A percentile compares a stretch with the other conserved stretches of the same genome.
These are phyloP conservation scores for Echinops telfairi DNA, from an alignment of 2,113 vertebrate genomes.

Conservation along the genomic window DNA sequence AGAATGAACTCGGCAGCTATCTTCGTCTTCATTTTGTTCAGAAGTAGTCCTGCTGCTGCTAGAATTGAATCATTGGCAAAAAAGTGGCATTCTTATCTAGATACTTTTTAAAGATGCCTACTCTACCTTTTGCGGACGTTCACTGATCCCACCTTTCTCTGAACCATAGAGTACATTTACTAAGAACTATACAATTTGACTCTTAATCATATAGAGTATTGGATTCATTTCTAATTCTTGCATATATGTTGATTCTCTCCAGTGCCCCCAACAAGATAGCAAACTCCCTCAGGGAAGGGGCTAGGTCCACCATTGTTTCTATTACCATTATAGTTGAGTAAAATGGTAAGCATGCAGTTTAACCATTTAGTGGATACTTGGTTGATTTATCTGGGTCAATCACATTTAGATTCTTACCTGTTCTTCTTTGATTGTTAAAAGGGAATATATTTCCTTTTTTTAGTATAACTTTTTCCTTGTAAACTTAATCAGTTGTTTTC, in stretches of 20 bases:
- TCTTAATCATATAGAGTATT: constrained; percentile 16
- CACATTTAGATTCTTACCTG: not conserved
- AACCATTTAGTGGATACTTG: too few species aligned
- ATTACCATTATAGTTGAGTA: not conserved
- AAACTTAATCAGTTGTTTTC: not conserved
- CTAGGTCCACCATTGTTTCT: constrained; percentile 22
- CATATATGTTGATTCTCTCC: not conserved
- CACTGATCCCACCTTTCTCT: constrained; percentile 39
- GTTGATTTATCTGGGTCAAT: too few species aligned
- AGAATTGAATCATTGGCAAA: constrained; percentile 12
- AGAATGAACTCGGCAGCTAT: not conserved
- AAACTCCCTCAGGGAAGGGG: not conserved
- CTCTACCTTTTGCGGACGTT: not conserved
- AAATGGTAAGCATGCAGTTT: too few species aligned
- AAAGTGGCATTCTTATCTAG: not conserved
- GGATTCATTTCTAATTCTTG: constrained; percentile 27
- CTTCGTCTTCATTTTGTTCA: not conserved
- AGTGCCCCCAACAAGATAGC: not conserved
- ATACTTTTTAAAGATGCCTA: constrained; percentile 24
- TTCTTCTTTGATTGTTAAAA: constrained; percentile 22
- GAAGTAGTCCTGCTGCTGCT: not conserved
- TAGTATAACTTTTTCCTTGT: not conserved
- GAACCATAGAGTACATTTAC: not conserved
- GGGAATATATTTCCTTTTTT: not conserved
- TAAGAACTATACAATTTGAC: not conserved